These are phyloP conservation scores for Petrocephalus schoutedeni DNA, from an alignment of 2,797 vertebrate species.

Conservation along the genomic window DNA sequence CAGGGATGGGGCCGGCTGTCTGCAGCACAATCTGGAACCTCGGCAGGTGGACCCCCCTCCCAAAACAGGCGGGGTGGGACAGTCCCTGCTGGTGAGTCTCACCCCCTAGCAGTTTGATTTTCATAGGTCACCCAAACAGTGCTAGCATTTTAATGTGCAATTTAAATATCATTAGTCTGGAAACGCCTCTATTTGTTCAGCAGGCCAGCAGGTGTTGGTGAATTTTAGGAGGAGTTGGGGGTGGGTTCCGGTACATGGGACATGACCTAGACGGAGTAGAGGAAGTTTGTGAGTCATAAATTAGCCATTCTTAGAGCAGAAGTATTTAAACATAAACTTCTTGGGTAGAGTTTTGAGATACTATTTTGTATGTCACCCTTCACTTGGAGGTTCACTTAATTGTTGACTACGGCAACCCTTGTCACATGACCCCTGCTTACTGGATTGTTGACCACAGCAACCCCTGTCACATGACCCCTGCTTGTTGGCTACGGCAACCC, in stretches of 20 bases:
- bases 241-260: not conserved
- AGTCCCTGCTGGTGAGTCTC: constrained; percentile 57
- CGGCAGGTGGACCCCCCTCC: constrained; percentile 73
- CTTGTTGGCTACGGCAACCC: not conserved
- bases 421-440: not conserved
- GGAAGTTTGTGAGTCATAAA: not conserved
- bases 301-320: not conserved
- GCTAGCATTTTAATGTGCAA: not conserved
- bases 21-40: constrained; percentile 76
- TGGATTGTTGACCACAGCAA: not conserved
- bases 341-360: not conserved
- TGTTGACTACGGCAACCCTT: not conserved
- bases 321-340: not conserved
- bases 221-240: not conserved
- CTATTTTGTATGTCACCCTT: not conserved
- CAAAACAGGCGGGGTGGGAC: constrained; percentile 71
- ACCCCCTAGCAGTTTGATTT: not conserved
- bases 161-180: not conserved
- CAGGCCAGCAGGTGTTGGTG: not conserved
- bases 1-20: constrained; percentile 72
- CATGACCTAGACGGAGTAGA: not conserved
- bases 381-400: not conserved
- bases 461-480: not conserved
- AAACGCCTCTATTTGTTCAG: not conserved
- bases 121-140: not conserved